Conservation (phyloP, 2,113 vertebrate species). For the Eubucco bourcierii region DNA sequence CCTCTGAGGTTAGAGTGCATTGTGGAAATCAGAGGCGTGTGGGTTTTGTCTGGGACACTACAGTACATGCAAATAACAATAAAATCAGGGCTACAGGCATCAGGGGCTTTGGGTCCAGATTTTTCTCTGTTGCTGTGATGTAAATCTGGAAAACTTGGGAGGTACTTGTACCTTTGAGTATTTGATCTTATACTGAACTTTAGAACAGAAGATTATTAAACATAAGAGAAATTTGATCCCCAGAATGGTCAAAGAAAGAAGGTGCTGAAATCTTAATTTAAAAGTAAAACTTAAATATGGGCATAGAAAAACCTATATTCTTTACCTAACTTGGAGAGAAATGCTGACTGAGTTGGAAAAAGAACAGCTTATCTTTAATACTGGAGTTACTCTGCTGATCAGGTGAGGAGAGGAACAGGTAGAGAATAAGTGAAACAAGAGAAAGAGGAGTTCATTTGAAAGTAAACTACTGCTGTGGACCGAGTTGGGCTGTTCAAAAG, state of each 20-base stretch:
- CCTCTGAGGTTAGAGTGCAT: neutral
- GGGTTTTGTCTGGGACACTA: neutral
- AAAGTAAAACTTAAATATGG: neutral
- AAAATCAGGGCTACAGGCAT: neutral
- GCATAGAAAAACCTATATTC: neutral
- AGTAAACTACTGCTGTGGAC: neutral
- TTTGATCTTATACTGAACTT: neutral
- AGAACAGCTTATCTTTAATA: neutral
- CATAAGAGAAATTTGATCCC: neutral
- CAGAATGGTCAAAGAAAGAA: neutral
- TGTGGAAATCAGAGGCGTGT: neutral
- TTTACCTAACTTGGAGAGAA: neutral
- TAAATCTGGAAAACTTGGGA: neutral
- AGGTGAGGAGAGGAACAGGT: neutral
- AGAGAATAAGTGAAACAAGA: neutral
- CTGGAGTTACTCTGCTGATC: neutral
- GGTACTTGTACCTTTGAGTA: neutral
- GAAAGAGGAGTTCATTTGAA: neutral
- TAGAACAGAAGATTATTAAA: neutral
- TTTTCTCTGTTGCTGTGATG: neutral
- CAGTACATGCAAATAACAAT: neutral
- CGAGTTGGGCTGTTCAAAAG: neutral
- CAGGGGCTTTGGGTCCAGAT: neutral
- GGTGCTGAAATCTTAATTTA: neutral
- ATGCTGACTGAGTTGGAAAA: neutral